phyloP scores from a whole-genome alignment of 1,140 invertebrate species.

The Contarinia nasturtii region DNA sequence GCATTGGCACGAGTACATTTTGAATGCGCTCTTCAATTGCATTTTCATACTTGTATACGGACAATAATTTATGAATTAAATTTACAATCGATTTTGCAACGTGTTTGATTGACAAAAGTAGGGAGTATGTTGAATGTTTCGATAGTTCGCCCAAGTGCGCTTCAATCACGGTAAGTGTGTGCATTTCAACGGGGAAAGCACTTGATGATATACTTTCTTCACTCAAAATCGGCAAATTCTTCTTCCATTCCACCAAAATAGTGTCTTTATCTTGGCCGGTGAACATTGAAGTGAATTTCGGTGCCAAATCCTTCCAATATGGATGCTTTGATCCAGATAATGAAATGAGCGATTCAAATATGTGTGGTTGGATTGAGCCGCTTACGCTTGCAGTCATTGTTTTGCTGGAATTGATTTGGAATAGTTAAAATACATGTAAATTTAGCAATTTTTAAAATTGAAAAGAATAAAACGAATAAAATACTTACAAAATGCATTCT shows the following conservation, averaged over 20 bases:
- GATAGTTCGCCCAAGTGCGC: slow-evolving; percentile 18
- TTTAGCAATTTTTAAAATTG: no score
- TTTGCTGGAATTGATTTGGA: neutral
- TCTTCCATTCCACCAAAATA: slow-evolving; percentile 19
- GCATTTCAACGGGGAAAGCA: slow-evolving; percentile 16
- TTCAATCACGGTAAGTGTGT: slow-evolving; percentile 19
- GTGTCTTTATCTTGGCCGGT: slow-evolving; percentile 21
- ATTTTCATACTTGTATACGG: slow-evolving; percentile 6
- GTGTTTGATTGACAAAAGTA: slow-evolving; percentile 20
- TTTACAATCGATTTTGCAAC: slow-evolving; percentile 17
- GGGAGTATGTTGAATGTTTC: slow-evolving; percentile 12
- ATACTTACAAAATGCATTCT: slow-evolving; percentile 10
- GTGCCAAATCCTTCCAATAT: slow-evolving; percentile 16
- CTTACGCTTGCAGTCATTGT: slow-evolving; percentile 17
- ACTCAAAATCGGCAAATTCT: slow-evolving; percentile 15
- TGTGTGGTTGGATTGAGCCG: slow-evolving; percentile 12
- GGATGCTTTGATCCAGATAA: slow-evolving; percentile 19
- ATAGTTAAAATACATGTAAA: neutral
- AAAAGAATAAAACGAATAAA: no score
- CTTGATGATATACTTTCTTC: slow-evolving; percentile 13
- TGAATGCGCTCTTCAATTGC: slow-evolving; percentile 12
- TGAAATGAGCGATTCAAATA: slow-evolving; percentile 16
- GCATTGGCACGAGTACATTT: slow-evolving; percentile 47
- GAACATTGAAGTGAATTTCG: slow-evolving; percentile 16
- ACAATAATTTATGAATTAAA: slow-evolving; percentile 16